A percentile compares a stretch with the other conserved stretches of the same genome.
phyloP scores from a whole-genome alignment of 2,113 vertebrate genomes.

The Nematolebias whitei region DNA sequence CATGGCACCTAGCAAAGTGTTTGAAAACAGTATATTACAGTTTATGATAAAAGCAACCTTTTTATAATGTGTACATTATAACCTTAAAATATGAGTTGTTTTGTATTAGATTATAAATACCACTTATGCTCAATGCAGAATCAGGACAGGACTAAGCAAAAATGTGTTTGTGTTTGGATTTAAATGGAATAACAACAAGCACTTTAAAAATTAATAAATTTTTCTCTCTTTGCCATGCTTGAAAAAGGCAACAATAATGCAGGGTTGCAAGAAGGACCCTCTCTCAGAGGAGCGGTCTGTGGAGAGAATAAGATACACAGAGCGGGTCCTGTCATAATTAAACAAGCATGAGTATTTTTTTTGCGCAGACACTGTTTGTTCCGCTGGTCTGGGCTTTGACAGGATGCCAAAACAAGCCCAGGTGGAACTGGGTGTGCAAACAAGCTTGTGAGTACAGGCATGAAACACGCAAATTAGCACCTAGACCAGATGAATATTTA shows the following conservation, averaged over 20 bases:
- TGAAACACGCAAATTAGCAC: conserved; percentile 95
- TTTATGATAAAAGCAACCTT: too few relatives aligned
- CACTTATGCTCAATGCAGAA: conserved; percentile 55
- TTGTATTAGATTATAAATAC: neutral
- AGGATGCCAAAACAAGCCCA: conserved; percentile 94
- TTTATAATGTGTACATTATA: neutral
- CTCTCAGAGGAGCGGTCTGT: conserved; percentile 86
- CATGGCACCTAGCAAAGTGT: too few relatives aligned
- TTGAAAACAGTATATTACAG: too few relatives aligned
- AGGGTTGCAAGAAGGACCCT: conserved; percentile 84
- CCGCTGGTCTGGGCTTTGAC: conserved; percentile 93
- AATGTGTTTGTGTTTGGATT: conserved; percentile 29
- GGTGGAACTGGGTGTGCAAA: conserved; percentile 94
- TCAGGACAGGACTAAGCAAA: conserved; percentile 71
- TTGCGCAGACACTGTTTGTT: conserved; percentile 88
- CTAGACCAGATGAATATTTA: conserved; percentile 89
- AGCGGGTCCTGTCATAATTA: conserved; percentile 91
- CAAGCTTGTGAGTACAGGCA: conserved; percentile 91
- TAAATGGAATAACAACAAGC: conserved; percentile 32
- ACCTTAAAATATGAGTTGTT: neutral
- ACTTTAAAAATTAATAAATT: conserved; percentile 95
- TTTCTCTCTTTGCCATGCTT: conserved; percentile 82
- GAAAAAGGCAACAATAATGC: conserved; percentile 90
- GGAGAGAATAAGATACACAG: conserved; percentile 57
- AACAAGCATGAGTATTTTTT: conserved; percentile 90